Percentiles rank a stretch among this genome's conserved stretches.
These are phyloP conservation scores for Urophycis tenuis DNA, from an alignment of 2,797 vertebrate species.

Conservation along the genomic window DNA sequence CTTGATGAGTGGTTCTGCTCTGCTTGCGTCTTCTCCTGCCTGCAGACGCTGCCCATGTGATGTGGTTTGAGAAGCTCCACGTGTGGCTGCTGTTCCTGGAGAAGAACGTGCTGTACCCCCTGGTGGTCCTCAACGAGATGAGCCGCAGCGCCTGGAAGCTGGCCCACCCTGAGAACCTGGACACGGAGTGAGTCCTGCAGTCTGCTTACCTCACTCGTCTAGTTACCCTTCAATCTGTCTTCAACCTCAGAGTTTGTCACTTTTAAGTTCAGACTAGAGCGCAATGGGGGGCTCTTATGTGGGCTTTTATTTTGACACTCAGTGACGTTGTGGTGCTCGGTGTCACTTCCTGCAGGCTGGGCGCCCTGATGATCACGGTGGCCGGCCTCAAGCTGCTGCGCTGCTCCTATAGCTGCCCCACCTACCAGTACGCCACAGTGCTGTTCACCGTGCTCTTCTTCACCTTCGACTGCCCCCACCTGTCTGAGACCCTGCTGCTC, in stretches of 20 bases:
- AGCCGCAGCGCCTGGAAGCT: slow-evolving; percentile 91
- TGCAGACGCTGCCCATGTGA: slow-evolving; percentile 90
- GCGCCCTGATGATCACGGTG: slow-evolving; percentile 92
- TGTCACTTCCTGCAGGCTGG: slow-evolving; percentile 70
- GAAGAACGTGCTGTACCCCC: slow-evolving; percentile 92
- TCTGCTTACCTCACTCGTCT: too few species aligned
- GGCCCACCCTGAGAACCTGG: slow-evolving; percentile 89
- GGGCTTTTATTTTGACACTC: neutral
- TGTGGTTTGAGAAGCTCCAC: slow-evolving; percentile 98
- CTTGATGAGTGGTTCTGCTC: too few species aligned
- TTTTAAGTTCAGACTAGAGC: neutral
- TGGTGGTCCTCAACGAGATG: slow-evolving; percentile 95
- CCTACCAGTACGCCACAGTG: slow-evolving; percentile 92
- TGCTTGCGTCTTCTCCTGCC: neutral
- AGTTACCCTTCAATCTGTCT: neutral
- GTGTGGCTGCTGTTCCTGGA: slow-evolving; percentile 96
- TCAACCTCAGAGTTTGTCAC: neutral
- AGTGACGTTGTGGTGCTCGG: neutral
- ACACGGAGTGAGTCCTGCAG: slow-evolving; percentile 83
- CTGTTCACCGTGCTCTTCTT: slow-evolving; percentile 98
- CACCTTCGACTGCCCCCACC: slow-evolving; percentile 91
- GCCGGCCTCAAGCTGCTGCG: slow-evolving; percentile 95
- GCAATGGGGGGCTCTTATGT: too few species aligned
- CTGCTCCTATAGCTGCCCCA: slow-evolving; percentile 93
- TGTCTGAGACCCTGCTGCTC: slow-evolving; percentile 94